Evolutionary conservation across 2,797 vertebrate genomes (phyloP).

Genomic region (Chromis chromis): DNA sequence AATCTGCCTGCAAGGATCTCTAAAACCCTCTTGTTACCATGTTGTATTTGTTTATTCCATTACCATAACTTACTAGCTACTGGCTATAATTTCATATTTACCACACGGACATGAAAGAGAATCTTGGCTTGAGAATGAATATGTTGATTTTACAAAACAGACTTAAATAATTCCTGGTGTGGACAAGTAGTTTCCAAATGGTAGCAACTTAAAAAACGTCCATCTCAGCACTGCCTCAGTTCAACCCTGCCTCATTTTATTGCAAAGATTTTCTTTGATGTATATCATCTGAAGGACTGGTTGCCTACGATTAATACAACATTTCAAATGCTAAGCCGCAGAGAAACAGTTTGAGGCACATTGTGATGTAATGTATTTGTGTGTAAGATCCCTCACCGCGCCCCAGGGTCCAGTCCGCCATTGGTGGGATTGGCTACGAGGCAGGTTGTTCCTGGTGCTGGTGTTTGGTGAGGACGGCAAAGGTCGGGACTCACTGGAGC

Average conservation of each 20-base stretch:
- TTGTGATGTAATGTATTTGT: neutral
- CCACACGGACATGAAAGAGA: neutral
- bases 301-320: neutral
- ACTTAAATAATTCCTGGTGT: neutral
- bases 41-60: neutral
- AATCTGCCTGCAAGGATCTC: neutral
- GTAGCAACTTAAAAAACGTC: neutral
- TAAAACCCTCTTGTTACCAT: neutral
- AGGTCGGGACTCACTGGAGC: constrained; percentile 82
- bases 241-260: neutral
- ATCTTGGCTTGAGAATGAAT: too few relatives aligned
- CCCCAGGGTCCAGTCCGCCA: constrained; percentile 99
- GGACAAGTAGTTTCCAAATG: neutral
- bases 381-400: constrained; percentile 87
- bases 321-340: neutral
- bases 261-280: neutral
- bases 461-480: constrained; percentile 76
- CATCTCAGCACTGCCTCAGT: neutral
- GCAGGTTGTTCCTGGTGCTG: constrained; percentile 80
- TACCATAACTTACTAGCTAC: neutral
- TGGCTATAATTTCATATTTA: neutral
- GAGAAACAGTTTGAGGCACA: neutral
- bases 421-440: constrained; percentile 88
- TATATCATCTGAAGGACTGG: neutral
- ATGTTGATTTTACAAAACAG: neutral